Conservation (phyloP, 2,797 vertebrate genomes). For the Enteromius treurensis region DNA sequence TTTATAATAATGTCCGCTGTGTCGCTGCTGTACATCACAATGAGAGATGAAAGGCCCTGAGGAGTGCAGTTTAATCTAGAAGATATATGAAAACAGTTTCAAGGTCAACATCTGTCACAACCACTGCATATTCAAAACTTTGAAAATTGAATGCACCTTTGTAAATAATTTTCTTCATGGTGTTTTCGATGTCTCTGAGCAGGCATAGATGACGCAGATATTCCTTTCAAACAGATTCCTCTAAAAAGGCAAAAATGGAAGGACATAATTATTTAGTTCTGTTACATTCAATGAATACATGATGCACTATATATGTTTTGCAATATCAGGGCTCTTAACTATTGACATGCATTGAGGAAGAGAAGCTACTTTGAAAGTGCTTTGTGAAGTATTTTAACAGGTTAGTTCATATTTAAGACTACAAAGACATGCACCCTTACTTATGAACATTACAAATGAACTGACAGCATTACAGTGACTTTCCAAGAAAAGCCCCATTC, state of each 20-base stretch:
- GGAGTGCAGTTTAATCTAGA: constrained; percentile 46
- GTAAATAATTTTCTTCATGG: constrained; percentile 14
- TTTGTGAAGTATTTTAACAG: neutral
- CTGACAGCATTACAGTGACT: neutral
- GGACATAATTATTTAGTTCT: neutral
- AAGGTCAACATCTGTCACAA: neutral
- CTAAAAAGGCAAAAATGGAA: constrained; percentile 35
- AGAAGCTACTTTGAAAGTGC: neutral
- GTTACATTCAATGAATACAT: neutral
- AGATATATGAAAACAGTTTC: constrained; percentile 24
- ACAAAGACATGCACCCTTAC: neutral
- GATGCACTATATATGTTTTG: neutral
- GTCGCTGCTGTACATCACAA: constrained; percentile 53
- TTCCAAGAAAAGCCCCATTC: neutral
- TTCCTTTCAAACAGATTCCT: constrained; percentile 50
- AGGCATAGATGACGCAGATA: constrained; percentile 5
- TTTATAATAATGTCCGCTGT: constrained; percentile 57
- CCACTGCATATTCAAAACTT: neutral
- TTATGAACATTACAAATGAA: neutral
- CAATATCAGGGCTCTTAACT: neutral
- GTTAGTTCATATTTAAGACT: neutral
- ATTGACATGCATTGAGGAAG: neutral
- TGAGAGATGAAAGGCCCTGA: constrained; percentile 46
- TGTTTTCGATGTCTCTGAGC: constrained; percentile 29
- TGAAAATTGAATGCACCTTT: constrained; percentile 43